These are phyloP conservation scores for Portevinia maculata DNA, from an alignment of 2,888 invertebrate species.

Conservation along the genomic window DNA sequence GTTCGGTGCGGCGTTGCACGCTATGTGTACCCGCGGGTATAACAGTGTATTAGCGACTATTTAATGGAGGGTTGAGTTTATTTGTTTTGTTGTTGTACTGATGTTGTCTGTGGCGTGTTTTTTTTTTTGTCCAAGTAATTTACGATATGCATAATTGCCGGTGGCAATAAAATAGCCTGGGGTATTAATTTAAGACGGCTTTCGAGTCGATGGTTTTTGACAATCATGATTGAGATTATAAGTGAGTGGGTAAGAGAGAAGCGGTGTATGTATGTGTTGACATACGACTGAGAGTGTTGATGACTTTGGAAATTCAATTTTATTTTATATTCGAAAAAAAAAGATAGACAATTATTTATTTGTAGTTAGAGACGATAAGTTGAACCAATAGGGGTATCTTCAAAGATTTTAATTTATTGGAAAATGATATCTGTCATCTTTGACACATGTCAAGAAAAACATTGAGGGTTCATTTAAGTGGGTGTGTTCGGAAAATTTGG, in stretches of 20 bases:
- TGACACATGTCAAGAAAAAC: too few relatives aligned
- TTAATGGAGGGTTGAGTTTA: conserved; percentile 28
- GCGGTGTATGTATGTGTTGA: neutral
- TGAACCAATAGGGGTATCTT: too few relatives aligned
- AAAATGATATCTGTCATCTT: too few relatives aligned
- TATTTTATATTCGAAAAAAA: too few relatives aligned
- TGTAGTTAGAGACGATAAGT: too few relatives aligned
- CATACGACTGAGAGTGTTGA: conserved; percentile 20
- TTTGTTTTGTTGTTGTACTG: conserved; percentile 7
- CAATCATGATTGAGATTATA: conserved; percentile 58
- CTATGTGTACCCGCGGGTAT: conserved; percentile 18
- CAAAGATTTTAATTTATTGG: too few relatives aligned
- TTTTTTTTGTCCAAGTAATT: conserved; percentile 38
- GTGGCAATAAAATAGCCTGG: conserved; percentile 41
- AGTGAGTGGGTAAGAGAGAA: conserved; percentile 29
- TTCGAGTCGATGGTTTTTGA: conserved; percentile 58
- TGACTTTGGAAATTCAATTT: conserved; percentile 23
- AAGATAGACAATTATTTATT: too few relatives aligned
- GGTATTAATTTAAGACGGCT: conserved; percentile 50
- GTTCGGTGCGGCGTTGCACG: conserved; percentile 22
- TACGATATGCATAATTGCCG: conserved; percentile 62
- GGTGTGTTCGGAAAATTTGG: too few relatives aligned
- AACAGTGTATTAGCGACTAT: conserved; percentile 44
- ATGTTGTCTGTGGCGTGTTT: conserved; percentile 9
- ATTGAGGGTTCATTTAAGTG: too few relatives aligned